Base-by-base conservation (phyloP, 1,140 invertebrate species). In the Centruroides sculpturatus region DNA sequence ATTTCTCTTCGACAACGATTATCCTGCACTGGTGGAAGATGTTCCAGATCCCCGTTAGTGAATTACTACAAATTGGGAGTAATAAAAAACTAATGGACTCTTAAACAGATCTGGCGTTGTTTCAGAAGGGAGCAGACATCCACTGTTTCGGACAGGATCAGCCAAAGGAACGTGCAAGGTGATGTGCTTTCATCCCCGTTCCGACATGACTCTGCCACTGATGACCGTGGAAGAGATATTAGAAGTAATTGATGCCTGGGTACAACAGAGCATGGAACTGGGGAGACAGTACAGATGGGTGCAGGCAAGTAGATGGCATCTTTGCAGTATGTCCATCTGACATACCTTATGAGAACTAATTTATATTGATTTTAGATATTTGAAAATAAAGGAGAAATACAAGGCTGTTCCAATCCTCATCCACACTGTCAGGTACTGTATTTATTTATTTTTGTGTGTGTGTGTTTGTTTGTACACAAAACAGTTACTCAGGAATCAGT, bases 371-470 rank as follows among this genome's bases (percentile, higher is more conserved):
- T 70, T 46, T 66, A 79, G 77, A 90, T 98, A 66, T 98, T 98
- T 78, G 94, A 98, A 77, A 98, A 98, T 72, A 85, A 89, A 72
- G 95, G 95, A 4, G 82, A 85, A n/a, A 80, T 92, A 13, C 98
- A 97, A 91, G 95, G 95, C 0, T 98, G 94, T 71, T 97, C 93
- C 3, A 98, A 98, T 78, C 89, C 92, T 10, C 94, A 98, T 77
- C 94, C 94, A 2, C 95, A 98, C 75, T 96, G 94, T 72, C 94
- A 79, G 69, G 74, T 74, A 68, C 10, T 53, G 51, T 53, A 23
- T 11, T 53, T n/a, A 53, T 23, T 11, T 23, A 13, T 11, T n/a
- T 23, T 23, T 23, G 23, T 23, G 23, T 23, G 23, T 23, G 23
- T 23, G 23, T 23, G 23, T 23, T n/a, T n/a, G n/a, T n/a, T n/a